A percentile compares a stretch with the other conserved stretches of the same genome.
These are phyloP conservation scores for Hydrozoanthus gracilis DNA, from an alignment of 92 coral and sea anemone species.

Conservation along the genomic window DNA sequence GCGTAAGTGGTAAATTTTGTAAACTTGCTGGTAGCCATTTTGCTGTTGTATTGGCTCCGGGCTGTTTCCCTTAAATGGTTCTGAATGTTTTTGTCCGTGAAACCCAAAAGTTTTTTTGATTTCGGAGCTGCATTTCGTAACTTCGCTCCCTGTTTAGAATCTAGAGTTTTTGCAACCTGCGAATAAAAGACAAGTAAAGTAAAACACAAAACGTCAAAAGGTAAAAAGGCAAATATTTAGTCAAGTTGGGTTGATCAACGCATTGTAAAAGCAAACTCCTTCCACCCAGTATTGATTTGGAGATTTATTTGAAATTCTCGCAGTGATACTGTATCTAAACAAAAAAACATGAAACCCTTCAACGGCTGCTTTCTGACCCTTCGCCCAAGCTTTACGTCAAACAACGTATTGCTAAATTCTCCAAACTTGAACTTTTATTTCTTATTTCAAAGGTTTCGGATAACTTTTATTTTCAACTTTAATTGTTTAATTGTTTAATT, in stretches of 20 bases:
- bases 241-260: not conserved
- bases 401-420: no score
- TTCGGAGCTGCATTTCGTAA: slow-evolving; percentile 57
- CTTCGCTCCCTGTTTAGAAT: slow-evolving; percentile 37
- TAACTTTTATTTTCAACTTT: no score
- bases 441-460: no score
- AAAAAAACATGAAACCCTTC: no score
- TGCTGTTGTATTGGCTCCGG: slow-evolving; percentile 31
- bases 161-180: slow-evolving; percentile 45
- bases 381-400: no score
- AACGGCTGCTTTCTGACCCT: no score
- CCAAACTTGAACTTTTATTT: no score
- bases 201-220: not conserved
- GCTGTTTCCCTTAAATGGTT: slow-evolving; percentile 47
- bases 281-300: no score
- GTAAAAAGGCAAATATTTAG: not conserved
- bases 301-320: not conserved
- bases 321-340: not conserved
- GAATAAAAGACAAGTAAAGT: not conserved
- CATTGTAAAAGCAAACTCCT: no score
- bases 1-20: slow-evolving; percentile 6
- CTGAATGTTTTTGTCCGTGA: slow-evolving; percentile 51
- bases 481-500: no score
- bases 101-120: slow-evolving; percentile 44
- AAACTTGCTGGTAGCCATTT: slow-evolving; percentile 24